Evolutionary conservation across 2,113 vertebrate species (phyloP).

Genomic region (Athene cunicularia): DNA sequence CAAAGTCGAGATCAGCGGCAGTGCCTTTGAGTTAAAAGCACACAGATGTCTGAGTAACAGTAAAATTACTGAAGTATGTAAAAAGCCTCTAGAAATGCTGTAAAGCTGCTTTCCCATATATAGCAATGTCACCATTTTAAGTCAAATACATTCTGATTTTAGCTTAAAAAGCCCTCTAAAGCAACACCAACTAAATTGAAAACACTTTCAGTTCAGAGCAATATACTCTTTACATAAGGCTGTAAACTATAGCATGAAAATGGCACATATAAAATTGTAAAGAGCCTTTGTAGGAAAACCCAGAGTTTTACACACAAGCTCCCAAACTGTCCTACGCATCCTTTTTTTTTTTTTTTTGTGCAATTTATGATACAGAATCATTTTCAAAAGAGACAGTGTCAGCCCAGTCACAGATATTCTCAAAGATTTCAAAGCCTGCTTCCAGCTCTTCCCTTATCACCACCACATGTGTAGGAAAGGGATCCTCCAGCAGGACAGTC

Average conservation of each 20-base stretch:
- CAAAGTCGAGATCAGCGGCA: not conserved
- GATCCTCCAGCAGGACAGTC: not conserved
- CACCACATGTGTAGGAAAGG: not conserved
- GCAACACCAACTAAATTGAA: slow-evolving; percentile 26
- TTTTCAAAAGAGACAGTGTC: not conserved
- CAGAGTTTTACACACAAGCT: not conserved
- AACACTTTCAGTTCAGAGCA: not conserved
- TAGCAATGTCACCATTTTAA: not conserved
- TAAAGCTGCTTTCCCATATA: not conserved
- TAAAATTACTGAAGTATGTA: slow-evolving; percentile 33
- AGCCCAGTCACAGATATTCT: not conserved
- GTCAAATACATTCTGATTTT: not conserved
- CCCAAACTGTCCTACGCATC: not conserved
- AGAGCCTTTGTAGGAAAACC: not conserved
- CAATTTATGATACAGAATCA: not conserved
- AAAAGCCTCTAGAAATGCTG: slow-evolving; percentile 33
- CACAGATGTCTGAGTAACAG: slow-evolving; percentile 20
- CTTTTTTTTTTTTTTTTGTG: not conserved
- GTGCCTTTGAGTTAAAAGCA: not conserved
- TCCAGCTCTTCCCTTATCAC: not conserved
- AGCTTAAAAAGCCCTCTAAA: not conserved
- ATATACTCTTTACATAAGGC: not conserved
- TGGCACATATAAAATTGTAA: not conserved
- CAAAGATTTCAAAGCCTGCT: not conserved
- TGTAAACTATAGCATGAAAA: not conserved